Base-by-base conservation (phyloP, 2,797 vertebrate species). In the Orientallactaga sibirica region DNA sequence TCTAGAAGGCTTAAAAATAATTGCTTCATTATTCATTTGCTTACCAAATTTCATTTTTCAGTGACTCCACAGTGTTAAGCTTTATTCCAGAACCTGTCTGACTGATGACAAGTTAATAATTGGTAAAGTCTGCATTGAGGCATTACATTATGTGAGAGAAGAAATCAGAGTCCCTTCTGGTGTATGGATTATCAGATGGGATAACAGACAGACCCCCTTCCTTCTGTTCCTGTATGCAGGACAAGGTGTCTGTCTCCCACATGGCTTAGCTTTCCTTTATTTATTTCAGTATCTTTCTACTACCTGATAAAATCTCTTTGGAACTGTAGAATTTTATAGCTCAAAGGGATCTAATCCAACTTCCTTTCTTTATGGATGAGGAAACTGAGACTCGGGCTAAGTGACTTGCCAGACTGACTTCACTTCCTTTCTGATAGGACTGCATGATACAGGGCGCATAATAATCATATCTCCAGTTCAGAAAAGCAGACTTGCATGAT, bases 271-370 rank as follows among this genome's bases (percentile, higher is more conserved):
- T 94, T 96, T 96, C 93, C 78, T 93, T 94, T 95, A 71, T 95
- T 96, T 96, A 83, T 93, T 94, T 96, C 76, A 96, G 73, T 97
- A 90, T 95, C 93, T 96, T 67, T 96, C 81, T 93, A 91, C 68
- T 94, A 74, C 92, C 81, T 92, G 94, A 96, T 96, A 96, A 92
- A 95, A 95, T 97, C 94, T 96, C 94, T 94, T 96, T 88, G 88
- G 92, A 95, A 93, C 88, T 88, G 93, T 96, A 96, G 97, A 92
- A 92, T 96, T 95, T 97, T 96, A 95, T 93, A 97, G 85, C 88
- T 92, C 67, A 90, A 88, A 96, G 82, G 94, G 86, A 95, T 95
- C 92, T 93, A 68, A 74, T 96, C 82, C 90, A 94, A 93, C 85
- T 96, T 96, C 95, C 93, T 96, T 94, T 94, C 80, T 97, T 96